phyloP scores from a whole-genome alignment of 2,113 vertebrate genomes.

The Aix galericulata region DNA sequence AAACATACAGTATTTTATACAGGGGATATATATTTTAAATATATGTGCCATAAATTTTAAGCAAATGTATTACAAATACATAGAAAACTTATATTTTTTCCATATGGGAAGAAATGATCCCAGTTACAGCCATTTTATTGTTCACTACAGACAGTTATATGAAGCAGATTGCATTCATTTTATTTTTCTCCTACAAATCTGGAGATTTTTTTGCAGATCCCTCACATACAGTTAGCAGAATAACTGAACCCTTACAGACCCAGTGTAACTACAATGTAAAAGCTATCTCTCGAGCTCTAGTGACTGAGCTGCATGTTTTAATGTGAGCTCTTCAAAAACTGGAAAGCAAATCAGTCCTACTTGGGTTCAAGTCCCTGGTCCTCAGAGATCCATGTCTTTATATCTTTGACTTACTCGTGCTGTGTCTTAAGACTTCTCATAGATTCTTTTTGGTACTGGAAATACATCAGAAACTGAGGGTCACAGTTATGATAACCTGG shows the following conservation, averaged over 20 bases:
- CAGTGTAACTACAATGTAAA: not conserved
- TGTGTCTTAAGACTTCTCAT: not conserved
- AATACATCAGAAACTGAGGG: constrained; percentile 8
- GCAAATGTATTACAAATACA: constrained; percentile 36
- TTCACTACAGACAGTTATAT: constrained; percentile 53
- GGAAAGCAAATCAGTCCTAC: constrained; percentile 25
- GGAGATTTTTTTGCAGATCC: constrained; percentile 43
- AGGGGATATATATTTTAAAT: constrained; percentile 50
- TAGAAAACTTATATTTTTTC: constrained; percentile 66
- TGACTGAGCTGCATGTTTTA: constrained; percentile 30
- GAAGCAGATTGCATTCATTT: constrained; percentile 57
- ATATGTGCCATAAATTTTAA: constrained; percentile 45
- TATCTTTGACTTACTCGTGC: not conserved
- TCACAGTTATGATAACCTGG: not conserved
- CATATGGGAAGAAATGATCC: constrained; percentile 57
- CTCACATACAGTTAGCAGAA: constrained; percentile 39
- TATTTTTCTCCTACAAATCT: constrained; percentile 60
- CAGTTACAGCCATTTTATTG: constrained; percentile 69
- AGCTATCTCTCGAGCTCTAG: constrained; percentile 8
- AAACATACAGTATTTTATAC: constrained; percentile 23
- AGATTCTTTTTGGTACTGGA: constrained; percentile 13
- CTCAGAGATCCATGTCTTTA: constrained; percentile 20
- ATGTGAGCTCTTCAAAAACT: constrained; percentile 4
- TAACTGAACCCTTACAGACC: constrained; percentile 51
- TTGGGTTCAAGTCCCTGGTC: constrained; percentile 21